Base-by-base conservation (phyloP, 2,113 vertebrate species). In the Beaufortia kweichowensis region DNA sequence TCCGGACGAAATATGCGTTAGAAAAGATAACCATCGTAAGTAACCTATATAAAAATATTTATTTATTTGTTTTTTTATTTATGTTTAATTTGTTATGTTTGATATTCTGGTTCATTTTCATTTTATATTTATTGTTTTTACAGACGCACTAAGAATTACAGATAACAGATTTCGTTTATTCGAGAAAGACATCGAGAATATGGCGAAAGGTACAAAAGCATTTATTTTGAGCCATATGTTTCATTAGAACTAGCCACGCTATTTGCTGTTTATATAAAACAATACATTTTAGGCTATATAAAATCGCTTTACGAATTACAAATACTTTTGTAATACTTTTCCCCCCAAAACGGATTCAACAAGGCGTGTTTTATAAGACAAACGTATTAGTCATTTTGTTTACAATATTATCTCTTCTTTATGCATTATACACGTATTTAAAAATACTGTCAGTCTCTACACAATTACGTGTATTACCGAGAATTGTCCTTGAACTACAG, bases 181-280 rank as follows among this genome's bases (percentile, higher is more conserved):
- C 73, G 94, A 96, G 59, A 95, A 96, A 83, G 93, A 96, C 71
- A 92, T 98, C 66, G 95, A 96, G 86, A 96, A 94, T 83, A 87
- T 98, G 93, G 96, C 96, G 15, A 97, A 96, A 97, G 96, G 97
- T 98, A 48, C 1, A 14, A 84, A 84, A 84, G 87, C 72, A 12
- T 65, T 41, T 23, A 26, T 7, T 11, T 57, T n/a, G 33, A 1
- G 15, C 43, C 3, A 46, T 46, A 39, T 35, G 12, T 26, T 28
- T 41, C 17, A 24, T 46, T 23, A 39, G 7, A 35, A n/a, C n/a
- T n/a, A 41, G 4, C 29, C 0, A 64, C 21, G 2, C 0, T 15
- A 35, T 64, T 64, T 46, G 41, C 12, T 46, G 41, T 46, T 46
- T 46, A 14, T 46, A 3, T 1, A 21, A n/a, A 53, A 68, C 14